Percentiles rank a stretch among this genome's conserved stretches.
These are phyloP conservation scores for Lasioglossum morio DNA, from an alignment of 2,888 invertebrate genomes.

Conservation along the genomic window DNA sequence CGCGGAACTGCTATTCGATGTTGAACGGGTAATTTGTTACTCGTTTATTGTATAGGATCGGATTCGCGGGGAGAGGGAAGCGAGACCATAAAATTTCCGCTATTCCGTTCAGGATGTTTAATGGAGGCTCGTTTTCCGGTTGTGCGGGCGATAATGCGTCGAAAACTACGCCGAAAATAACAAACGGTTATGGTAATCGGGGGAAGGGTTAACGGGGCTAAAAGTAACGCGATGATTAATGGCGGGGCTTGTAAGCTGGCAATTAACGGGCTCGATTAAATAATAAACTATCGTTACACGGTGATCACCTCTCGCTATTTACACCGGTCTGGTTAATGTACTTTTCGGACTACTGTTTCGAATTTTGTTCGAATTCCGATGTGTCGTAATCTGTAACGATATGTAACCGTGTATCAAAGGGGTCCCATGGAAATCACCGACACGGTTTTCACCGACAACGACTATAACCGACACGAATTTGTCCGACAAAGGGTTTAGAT, in stretches of 20 bases:
- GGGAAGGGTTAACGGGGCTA: constrained; percentile 38
- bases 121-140: constrained; percentile 14
- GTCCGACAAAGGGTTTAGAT: no score
- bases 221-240: constrained; percentile 49
- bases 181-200: constrained; percentile 30
- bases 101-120: constrained; percentile 30
- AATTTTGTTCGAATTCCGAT: no score
- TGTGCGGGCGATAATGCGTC: constrained; percentile 1
- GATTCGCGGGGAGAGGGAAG: neutral
- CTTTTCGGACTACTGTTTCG: no score
- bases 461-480: no score
- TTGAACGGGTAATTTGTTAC: neutral
- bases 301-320: neutral
- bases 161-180: constrained; percentile 44
- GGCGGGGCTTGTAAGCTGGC: constrained; percentile 25
- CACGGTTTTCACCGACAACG: no score
- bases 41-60: neutral
- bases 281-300: constrained; percentile 14
- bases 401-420: no score
- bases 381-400: no score
- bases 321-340: neutral
- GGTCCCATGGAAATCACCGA: no score
- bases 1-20: neutral
- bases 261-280: constrained; percentile 45
- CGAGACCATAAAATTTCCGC: constrained; percentile 9